Conservation (phyloP, 2,113 vertebrate genomes). For the Caranx melampygus region DNA sequence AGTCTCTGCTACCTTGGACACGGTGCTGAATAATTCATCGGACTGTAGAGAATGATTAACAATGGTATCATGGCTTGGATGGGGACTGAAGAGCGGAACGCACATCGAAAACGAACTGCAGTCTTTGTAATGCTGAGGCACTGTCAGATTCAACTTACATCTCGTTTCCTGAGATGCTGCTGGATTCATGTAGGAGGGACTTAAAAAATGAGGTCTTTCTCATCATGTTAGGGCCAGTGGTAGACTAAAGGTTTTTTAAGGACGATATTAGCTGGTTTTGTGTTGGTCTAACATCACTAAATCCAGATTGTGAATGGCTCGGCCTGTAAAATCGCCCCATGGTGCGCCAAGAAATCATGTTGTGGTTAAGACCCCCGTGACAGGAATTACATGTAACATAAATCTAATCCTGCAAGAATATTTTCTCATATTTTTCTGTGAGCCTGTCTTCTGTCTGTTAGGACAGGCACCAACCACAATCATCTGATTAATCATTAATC, state of each 20-base stretch:
- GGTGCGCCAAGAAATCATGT: conserved; percentile 36
- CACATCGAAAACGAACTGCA: conserved; percentile 32
- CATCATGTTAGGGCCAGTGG: conserved; percentile 24
- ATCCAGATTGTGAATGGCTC: conserved; percentile 60
- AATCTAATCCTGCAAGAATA: conserved; percentile 28
- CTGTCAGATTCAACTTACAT: not conserved
- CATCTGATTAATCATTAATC: not conserved
- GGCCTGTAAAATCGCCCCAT: conserved; percentile 46
- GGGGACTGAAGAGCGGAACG: not conserved
- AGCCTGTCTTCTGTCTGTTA: not conserved
- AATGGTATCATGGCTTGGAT: conserved; percentile 43
- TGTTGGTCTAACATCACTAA: conserved; percentile 51
- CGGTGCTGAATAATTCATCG: conserved; percentile 57
- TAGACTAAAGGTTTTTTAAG: conserved; percentile 35
- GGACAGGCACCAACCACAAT: not conserved
- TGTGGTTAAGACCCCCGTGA: conserved; percentile 11
- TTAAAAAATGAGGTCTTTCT: conserved; percentile 17
- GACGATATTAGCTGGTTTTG: conserved; percentile 44
- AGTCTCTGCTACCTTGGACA: conserved; percentile 31
- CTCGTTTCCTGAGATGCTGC: not conserved
- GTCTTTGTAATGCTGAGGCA: conserved; percentile 14
- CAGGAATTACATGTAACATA: conserved; percentile 36
- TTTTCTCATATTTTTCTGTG: not conserved
- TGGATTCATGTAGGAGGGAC: not conserved
- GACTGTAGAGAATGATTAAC: conserved; percentile 43